Conservation (phyloP, 2,888 invertebrate species). For the Lycia hirtaria region DNA sequence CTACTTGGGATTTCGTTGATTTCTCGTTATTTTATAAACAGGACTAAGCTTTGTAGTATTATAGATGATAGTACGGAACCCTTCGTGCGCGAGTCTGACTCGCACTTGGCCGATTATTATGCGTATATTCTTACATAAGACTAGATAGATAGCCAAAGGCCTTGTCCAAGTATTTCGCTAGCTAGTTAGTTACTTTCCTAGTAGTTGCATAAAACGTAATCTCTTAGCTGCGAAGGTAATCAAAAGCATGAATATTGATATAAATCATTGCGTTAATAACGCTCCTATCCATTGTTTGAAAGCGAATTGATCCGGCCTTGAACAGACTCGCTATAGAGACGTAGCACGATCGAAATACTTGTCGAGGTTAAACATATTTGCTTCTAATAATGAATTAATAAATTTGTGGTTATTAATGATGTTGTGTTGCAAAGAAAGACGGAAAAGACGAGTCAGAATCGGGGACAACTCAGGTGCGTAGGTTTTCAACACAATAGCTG, state of each 20-base stretch:
- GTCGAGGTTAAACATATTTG: neutral
- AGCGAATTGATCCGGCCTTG: conserved; percentile 61
- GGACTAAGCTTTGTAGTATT: no score
- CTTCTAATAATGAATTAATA: neutral
- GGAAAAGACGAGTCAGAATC: no score
- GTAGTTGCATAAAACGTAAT: conserved; percentile 27
- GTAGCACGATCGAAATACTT: neutral
- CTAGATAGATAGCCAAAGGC: neutral
- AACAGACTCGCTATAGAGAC: conserved; percentile 25
- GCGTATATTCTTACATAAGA: no score
- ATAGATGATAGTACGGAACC: no score
- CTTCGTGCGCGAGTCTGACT: no score
- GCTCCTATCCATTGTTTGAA: conserved; percentile 57
- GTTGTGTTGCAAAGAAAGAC: no score
- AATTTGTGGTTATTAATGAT: neutral
- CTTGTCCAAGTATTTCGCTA: neutral
- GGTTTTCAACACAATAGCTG: no score
- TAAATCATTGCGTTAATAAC: conserved; percentile 50
- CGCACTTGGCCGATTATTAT: neutral
- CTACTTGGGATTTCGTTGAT: no score
- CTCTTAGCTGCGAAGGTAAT: conserved; percentile 45
- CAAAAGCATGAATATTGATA: conserved; percentile 46
- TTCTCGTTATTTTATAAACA: no score
- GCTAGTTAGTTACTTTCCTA: neutral
- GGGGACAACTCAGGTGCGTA: no score